Evolutionary conservation across 2,113 vertebrate genomes (phyloP).

Genomic region (Athene cunicularia): DNA sequence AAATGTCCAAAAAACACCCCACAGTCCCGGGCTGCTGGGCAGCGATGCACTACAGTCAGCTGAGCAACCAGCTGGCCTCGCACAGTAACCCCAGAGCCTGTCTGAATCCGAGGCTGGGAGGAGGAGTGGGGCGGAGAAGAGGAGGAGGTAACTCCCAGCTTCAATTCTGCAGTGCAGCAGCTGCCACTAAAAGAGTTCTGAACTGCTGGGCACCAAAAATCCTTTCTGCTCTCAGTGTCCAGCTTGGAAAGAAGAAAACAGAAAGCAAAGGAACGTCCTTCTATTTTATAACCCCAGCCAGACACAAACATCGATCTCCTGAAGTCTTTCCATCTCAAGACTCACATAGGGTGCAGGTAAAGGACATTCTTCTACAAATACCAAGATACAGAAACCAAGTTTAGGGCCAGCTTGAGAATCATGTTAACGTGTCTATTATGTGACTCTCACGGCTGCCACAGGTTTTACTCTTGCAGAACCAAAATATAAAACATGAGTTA

Average conservation of each 20-base stretch:
- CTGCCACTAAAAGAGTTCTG: neutral
- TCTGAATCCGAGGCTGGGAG: neutral
- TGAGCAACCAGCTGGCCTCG: neutral
- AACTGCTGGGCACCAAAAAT: neutral
- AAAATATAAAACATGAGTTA: neutral
- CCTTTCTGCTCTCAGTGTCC: neutral
- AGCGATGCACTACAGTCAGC: neutral
- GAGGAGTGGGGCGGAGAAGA: slow-evolving; percentile 29
- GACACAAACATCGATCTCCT: neutral
- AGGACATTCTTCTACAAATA: neutral
- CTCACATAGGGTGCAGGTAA: neutral
- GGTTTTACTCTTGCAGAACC: neutral
- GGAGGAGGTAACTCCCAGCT: slow-evolving; percentile 44
- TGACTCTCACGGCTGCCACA: neutral
- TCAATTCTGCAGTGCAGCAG: slow-evolving; percentile 63
- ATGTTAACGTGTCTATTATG: neutral
- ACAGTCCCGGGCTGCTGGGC: neutral
- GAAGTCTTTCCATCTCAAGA: neutral
- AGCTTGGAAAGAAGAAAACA: neutral
- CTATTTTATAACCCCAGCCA: neutral
- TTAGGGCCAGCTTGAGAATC: neutral
- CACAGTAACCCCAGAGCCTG: neutral
- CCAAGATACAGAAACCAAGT: neutral
- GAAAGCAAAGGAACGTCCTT: neutral
- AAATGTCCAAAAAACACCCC: neutral